Percentiles rank a stretch among this genome's conserved stretches.
Evolutionary conservation across 2,113 vertebrate species (phyloP).

Genomic region (Anas platyrhynchos): DNA sequence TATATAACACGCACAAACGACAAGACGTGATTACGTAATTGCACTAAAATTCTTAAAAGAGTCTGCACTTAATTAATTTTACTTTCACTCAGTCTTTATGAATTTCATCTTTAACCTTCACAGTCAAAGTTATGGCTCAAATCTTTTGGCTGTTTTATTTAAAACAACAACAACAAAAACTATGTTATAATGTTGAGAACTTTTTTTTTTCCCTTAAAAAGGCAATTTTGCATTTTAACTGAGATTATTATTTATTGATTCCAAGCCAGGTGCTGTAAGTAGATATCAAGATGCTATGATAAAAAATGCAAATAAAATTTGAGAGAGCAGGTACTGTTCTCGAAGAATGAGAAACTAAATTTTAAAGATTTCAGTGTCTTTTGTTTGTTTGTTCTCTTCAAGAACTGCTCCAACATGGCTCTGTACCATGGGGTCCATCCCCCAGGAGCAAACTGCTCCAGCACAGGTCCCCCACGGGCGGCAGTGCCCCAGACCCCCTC

Average conservation of each 20-base stretch:
- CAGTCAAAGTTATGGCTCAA: neutral
- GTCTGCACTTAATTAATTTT: neutral
- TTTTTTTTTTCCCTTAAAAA: neutral
- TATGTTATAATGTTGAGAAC: neutral
- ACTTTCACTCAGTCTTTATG: neutral
- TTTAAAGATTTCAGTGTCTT: neutral
- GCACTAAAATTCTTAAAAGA: neutral
- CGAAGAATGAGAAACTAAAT: neutral
- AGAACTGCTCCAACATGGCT: too few relatives aligned
- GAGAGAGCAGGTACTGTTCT: neutral
- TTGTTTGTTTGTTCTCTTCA: too few relatives aligned
- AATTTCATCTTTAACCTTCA: neutral
- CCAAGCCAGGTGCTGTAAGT: neutral
- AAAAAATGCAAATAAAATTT: neutral
- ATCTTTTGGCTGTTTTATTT: neutral
- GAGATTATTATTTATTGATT: neutral
- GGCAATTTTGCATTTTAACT: neutral
- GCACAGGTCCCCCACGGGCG: too few relatives aligned
- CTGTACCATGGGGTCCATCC: too few relatives aligned
- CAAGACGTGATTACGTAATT: neutral
- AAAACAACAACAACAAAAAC: too few relatives aligned
- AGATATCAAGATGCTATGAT: neutral
- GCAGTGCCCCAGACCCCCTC: too few relatives aligned
- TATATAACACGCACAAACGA: neutral
- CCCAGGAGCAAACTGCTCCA: too few relatives aligned